Percentiles rank a stretch among this genome's conserved stretches.
phyloP scores from a whole-genome alignment of 2,113 vertebrate species.

The Mastomys coucha region DNA sequence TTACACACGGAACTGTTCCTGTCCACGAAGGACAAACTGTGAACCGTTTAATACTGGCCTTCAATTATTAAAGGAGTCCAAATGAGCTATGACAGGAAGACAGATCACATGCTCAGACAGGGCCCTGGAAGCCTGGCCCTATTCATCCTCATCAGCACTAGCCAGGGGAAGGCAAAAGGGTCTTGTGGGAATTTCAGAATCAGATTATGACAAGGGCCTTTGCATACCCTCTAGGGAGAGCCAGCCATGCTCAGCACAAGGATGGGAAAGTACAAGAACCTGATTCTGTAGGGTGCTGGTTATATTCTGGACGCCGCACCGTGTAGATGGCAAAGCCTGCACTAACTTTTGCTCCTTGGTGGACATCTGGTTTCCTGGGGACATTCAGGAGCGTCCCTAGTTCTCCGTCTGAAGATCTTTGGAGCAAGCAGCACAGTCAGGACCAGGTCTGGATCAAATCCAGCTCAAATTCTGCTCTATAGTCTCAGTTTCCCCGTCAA shows the following conservation, averaged over 20 bases:
- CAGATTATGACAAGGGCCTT: neutral
- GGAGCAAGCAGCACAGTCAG: neutral
- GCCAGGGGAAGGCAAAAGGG: neutral
- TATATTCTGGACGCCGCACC: neutral
- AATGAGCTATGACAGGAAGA: slow-evolving; percentile 76
- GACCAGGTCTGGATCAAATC: neutral
- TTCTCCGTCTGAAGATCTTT: neutral
- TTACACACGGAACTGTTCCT: slow-evolving; percentile 54
- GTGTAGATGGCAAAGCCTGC: neutral
- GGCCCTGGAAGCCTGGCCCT: slow-evolving; percentile 39
- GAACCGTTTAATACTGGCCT: slow-evolving; percentile 61
- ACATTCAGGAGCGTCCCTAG: neutral
- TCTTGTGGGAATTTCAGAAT: neutral
- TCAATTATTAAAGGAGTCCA: slow-evolving; percentile 79
- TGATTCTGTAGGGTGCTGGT: neutral
- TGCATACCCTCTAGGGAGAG: slow-evolving; percentile 16
- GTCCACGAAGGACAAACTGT: slow-evolving; percentile 70
- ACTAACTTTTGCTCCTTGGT: neutral
- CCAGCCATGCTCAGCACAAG: neutral
- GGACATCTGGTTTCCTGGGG: neutral
- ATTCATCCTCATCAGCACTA: slow-evolving; percentile 40
- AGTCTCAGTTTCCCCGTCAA: neutral
- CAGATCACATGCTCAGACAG: slow-evolving; percentile 33
- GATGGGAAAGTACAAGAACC: neutral
- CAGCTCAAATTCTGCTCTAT: neutral